Evolutionary conservation across 1,140 invertebrate species (phyloP).

Genomic region (Zophobas morio): DNA sequence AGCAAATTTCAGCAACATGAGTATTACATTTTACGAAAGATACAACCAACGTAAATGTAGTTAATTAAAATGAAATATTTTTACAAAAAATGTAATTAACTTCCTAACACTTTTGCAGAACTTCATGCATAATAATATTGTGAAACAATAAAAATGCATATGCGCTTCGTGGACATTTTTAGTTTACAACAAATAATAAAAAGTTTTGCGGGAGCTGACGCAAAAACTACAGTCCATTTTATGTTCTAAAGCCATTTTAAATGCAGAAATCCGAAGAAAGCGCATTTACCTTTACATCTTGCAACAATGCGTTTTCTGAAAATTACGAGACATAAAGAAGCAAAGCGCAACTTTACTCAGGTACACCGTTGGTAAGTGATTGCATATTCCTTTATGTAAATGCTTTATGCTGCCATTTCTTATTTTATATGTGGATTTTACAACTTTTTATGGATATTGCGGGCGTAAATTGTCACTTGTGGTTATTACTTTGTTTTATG

Average conservation of each 20-base stretch:
- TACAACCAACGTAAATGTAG: too few relatives aligned
- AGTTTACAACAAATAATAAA: too few relatives aligned
- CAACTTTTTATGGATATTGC: slow-evolving; percentile 36
- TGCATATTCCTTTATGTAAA: slow-evolving; percentile 19
- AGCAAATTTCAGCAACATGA: neutral
- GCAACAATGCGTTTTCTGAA: slow-evolving; percentile 8
- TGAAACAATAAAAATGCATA: too few relatives aligned
- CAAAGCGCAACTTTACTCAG: slow-evolving; percentile 22
- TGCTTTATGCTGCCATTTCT: slow-evolving; percentile 33
- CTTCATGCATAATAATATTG: too few relatives aligned
- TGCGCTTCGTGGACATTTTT: too few relatives aligned
- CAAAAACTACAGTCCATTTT: too few relatives aligned
- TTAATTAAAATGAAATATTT: too few relatives aligned
- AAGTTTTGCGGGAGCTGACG: too few relatives aligned
- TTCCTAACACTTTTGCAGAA: too few relatives aligned
- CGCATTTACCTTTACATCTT: neutral
- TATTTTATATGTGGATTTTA: slow-evolving; percentile 35
- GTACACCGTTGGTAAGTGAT: slow-evolving; percentile 8
- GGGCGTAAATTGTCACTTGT: slow-evolving; percentile 34
- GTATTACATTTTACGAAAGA: too few relatives aligned
- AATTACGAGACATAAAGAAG: slow-evolving; percentile 6
- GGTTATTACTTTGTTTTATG: slow-evolving; percentile 41
- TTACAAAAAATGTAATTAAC: too few relatives aligned
- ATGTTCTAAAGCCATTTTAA: too few relatives aligned
- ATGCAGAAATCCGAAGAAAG: neutral